Evolutionary conservation across 2,888 invertebrate species (phyloP).

Genomic region (Uloborus plumipes): DNA sequence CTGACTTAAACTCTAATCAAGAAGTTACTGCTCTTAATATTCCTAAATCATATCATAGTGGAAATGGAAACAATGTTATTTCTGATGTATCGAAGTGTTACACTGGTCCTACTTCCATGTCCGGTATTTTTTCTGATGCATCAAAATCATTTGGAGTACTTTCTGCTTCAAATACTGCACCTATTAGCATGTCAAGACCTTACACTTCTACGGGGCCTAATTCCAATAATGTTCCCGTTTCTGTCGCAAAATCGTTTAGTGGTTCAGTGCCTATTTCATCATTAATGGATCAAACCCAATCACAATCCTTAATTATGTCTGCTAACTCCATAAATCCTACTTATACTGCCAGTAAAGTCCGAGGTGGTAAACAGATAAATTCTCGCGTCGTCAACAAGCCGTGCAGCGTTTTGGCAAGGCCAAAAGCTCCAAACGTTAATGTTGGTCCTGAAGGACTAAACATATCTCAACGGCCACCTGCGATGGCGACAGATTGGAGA

Average conservation of each 20-base stretch:
- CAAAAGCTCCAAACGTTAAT: conserved; percentile 77
- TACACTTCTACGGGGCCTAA: not conserved
- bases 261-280: conserved; percentile 8
- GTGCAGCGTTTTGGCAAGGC: conserved; percentile 18
- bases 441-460: conserved; percentile 75
- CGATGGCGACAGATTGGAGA: conserved; percentile 73
- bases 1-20: no score
- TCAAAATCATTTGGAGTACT: no score
- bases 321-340: conserved; percentile 16
- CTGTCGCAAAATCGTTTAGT: conserved; percentile 12
- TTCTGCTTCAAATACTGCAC: no score
- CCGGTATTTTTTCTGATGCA: no score
- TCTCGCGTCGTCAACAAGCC: conserved; percentile 22
- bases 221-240: conserved; percentile 12
- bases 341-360: conserved; percentile 16
- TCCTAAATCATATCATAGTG: no score
- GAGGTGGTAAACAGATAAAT: conserved; percentile 20
- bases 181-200: conserved; percentile 11
- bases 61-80: no score
- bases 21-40: no score
- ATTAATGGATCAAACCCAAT: conserved; percentile 10
- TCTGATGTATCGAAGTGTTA: no score
- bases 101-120: no score
- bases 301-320: conserved; percentile 18
- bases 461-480: conserved; percentile 73